Conservation (phyloP, 1,140 invertebrate species). For the Nymphalis io region DNA sequence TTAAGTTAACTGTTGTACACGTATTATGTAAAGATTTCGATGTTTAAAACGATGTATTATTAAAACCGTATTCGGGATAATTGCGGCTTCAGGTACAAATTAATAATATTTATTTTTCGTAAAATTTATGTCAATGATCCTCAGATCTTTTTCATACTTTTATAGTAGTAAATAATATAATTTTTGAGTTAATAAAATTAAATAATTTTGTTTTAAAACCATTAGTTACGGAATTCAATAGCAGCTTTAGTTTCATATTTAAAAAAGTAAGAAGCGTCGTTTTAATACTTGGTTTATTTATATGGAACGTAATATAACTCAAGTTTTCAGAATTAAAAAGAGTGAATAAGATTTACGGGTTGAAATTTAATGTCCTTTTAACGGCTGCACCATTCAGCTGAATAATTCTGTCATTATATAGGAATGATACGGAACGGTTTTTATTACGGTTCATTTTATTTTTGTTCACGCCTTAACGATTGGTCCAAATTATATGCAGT, state of each 20-base stretch:
- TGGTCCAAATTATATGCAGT: no score
- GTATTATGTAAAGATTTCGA: no score
- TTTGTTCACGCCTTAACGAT: slow-evolving; percentile 27
- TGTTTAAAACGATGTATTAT: no score
- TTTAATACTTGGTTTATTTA: neutral
- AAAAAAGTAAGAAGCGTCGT: neutral
- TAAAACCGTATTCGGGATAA: no score
- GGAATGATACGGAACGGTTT: slow-evolving; percentile 43
- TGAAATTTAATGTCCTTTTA: slow-evolving; percentile 51
- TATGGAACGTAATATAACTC: slow-evolving; percentile 3
- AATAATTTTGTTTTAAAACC: neutral
- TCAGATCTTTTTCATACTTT: neutral
- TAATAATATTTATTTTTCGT: no score
- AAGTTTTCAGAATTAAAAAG: slow-evolving; percentile 34
- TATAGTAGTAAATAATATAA: neutral
- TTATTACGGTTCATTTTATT: slow-evolving; percentile 45
- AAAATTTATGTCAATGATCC: neutral
- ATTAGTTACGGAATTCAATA: neutral
- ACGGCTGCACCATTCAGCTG: slow-evolving; percentile 41
- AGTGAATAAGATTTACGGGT: slow-evolving; percentile 48
- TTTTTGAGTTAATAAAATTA: neutral
- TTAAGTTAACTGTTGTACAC: no score
- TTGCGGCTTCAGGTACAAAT: no score
- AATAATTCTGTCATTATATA: slow-evolving; percentile 47
- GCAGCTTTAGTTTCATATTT: neutral